Base-by-base conservation (phyloP, 2,888 invertebrate genomes). In the Ametastegia equiseti region DNA sequence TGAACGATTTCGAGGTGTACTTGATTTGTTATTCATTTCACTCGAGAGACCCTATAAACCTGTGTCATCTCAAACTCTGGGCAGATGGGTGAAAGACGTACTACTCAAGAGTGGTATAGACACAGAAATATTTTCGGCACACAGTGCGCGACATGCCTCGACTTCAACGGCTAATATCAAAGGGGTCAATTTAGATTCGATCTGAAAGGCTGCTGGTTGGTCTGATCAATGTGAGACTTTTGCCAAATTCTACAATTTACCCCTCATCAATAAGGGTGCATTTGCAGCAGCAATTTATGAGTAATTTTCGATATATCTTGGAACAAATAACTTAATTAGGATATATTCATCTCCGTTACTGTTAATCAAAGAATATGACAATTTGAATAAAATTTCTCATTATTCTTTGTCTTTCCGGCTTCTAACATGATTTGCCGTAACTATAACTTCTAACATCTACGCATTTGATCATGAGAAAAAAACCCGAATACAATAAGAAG, bases 21-120 rank as follows among this genome's bases (percentile, higher is more conserved):
- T 7, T 0, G 60, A 81, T 6, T 80, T 79, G 5, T 65, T 83
- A n/a, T 83, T 82, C 81, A 73, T 83, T n/a, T 65, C 83, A 6
- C 33, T 15, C 60, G 78, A 80, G 19, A 42, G 42, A 36, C 81
- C 82, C 0, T 50, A 57, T 45, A 79, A 73, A 78, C 78, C 78
- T 15, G 81, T 83, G 11, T 54, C 75, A 5, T 39, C 80, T 11
- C 80, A 81, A 27, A 81, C 81, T 11, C 30, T 83, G 13, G 77
- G 83, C 45, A 42, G 73, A 47, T 83, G 77, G 81, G 71, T 83
- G 4, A 83, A 81, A 67, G n/a, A 5, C 15, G 13, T 77, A 36
- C 54, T 81, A 11, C 13, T 45, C 6, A 47, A 81, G 27, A 77
- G 81, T 67, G 81, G 81, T 1, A 65, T 83, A 1, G 71, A 83